Evolutionary conservation across 2,113 vertebrate species (phyloP).

Genomic region (Phalacrocorax pelagicus): DNA sequence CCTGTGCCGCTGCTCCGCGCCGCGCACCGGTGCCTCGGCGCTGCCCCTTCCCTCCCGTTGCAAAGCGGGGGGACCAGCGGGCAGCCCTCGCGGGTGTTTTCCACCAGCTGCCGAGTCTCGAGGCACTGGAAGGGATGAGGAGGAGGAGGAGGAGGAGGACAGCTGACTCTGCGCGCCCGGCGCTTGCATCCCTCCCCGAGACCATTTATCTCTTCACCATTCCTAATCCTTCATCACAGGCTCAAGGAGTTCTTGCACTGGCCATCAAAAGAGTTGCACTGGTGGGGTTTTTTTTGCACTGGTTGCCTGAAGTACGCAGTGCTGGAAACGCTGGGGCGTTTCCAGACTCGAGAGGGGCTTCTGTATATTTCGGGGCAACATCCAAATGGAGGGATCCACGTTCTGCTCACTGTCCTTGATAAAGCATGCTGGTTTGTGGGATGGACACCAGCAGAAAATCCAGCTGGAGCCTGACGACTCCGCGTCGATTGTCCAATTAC

Average conservation of each 20-base stretch:
- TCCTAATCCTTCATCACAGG: accelerated
- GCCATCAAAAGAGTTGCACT: neutral
- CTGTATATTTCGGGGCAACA: neutral
- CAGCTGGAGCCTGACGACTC: neutral
- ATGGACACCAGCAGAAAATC: neutral
- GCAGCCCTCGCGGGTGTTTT: accelerated
- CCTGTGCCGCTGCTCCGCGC: neutral
- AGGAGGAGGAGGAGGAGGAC: neutral
- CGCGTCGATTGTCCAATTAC: neutral
- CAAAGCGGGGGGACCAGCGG: neutral
- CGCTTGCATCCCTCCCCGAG: neutral
- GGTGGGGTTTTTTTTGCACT: neutral
- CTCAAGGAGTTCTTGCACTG: neutral
- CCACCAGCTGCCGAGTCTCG: neutral
- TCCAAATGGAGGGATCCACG: neutral
- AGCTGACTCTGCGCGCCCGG: neutral
- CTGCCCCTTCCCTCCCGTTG: neutral
- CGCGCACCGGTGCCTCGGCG: accelerated
- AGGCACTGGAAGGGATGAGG: neutral
- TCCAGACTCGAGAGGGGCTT: neutral
- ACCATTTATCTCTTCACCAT: accelerated
- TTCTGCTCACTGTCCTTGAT: neutral
- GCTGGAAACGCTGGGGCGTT: neutral
- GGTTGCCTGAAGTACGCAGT: neutral
- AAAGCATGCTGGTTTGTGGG: neutral